These are phyloP conservation scores for Muscidifurax raptorellus DNA, from an alignment of 1,140 invertebrate species.

Conservation along the genomic window DNA sequence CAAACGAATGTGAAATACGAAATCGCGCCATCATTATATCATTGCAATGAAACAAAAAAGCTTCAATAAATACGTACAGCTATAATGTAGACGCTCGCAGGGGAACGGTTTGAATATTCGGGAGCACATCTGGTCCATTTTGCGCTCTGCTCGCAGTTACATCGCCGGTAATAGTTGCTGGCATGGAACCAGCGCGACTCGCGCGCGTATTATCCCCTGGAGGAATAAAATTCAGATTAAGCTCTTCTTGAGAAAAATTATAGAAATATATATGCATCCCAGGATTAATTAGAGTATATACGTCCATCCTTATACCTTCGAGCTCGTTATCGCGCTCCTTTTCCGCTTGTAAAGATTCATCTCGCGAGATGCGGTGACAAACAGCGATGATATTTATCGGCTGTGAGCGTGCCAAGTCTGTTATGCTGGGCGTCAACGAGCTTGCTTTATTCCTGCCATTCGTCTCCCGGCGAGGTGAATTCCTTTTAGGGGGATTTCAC, in stretches of 20 bases:
- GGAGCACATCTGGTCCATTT: conserved; percentile 58
- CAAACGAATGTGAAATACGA: conserved; percentile 13
- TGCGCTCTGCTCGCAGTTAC: conserved; percentile 55
- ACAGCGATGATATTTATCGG: conserved; percentile 16
- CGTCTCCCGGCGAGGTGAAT: conserved; percentile 6
- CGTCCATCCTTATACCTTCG: neutral
- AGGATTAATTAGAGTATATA: neutral
- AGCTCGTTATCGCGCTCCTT: neutral
- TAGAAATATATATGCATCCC: neutral
- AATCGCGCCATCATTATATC: conserved; percentile 32
- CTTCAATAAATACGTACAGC: neutral
- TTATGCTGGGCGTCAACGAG: neutral
- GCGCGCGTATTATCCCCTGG: conserved; percentile 53
- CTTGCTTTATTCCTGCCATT: conserved; percentile 31
- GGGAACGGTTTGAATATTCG: neutral
- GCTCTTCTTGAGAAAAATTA: neutral
- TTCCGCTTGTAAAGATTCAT: neutral
- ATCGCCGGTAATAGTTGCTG: conserved; percentile 62
- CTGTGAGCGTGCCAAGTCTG: neutral
- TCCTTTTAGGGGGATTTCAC: neutral
- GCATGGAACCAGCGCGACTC: conserved; percentile 54
- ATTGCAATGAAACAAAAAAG: conserved; percentile 42
- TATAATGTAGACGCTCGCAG: conserved; percentile 7
- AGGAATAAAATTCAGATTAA: conserved; percentile 41
- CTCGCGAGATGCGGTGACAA: neutral